Evolutionary conservation across 2,888 invertebrate genomes (phyloP).

Genomic region (Desoria tigrina): DNA sequence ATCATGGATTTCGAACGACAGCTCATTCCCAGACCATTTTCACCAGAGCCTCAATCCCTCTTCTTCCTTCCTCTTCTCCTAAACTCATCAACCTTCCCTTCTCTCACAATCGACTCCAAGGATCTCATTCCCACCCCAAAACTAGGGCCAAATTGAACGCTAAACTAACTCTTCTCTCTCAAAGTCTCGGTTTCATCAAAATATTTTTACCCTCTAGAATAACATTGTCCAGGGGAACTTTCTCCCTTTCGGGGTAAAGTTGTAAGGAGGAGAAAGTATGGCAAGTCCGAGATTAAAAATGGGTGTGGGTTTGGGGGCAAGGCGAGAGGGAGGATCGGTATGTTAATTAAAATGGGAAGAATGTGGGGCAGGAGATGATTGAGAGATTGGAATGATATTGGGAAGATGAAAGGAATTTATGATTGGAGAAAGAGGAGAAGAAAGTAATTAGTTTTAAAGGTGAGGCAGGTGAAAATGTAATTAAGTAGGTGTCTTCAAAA

Average conservation of each 20-base stretch:
- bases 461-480: constrained; percentile 53
- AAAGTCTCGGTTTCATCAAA: no score
- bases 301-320: no score
- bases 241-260: no score
- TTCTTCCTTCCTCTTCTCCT: background rate
- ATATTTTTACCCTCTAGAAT: no score
- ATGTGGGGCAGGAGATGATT: constrained; percentile 12
- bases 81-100: constrained; percentile 7
- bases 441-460: constrained; percentile 14
- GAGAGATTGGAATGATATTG: constrained; percentile 19
- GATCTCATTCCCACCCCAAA: no score
- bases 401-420: constrained; percentile 9
- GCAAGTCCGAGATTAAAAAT: no score
- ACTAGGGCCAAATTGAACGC: no score
- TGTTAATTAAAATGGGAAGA: constrained; percentile 19
- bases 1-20: constrained; percentile 45
- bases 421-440: constrained; percentile 3
- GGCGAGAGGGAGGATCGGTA: no score
- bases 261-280: no score
- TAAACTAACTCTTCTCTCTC: no score
- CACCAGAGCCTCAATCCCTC: constrained; percentile 1
- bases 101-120: no score
- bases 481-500: constrained; percentile 51
- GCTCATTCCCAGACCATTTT: constrained; percentile 32
- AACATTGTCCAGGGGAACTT: no score